Percentiles rank a stretch among this genome's conserved stretches.
Conservation (phyloP, 2,797 vertebrate species). For the Sylvia borin region DNA sequence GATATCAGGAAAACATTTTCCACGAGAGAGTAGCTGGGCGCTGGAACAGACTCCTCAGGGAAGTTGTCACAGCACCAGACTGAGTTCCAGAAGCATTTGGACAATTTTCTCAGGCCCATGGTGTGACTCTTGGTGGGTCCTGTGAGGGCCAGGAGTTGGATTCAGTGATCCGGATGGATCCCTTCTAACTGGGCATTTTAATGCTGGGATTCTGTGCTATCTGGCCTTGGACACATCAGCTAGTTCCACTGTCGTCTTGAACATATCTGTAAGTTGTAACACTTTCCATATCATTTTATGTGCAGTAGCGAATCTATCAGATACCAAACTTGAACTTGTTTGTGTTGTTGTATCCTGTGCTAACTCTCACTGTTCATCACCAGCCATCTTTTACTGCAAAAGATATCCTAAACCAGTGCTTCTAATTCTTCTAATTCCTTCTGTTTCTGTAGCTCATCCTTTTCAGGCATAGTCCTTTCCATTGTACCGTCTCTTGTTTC, state of each 20-base stretch:
- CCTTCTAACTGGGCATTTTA: neutral
- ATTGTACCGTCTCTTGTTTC: neutral
- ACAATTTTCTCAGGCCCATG: neutral
- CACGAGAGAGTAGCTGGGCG: rapidly evolving
- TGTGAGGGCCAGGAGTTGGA: neutral
- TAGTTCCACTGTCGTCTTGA: neutral
- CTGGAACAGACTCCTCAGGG: neutral
- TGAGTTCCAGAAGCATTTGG: neutral
- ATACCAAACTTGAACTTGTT: neutral
- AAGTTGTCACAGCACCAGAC: neutral
- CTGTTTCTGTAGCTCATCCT: neutral
- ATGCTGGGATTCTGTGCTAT: neutral
- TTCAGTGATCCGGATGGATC: rapidly evolving
- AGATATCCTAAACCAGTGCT: neutral
- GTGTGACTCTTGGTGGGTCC: neutral
- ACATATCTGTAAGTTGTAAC: neutral
- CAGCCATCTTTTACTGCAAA: neutral
- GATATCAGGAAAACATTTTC: neutral
- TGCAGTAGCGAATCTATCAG: neutral
- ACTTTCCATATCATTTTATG: neutral
- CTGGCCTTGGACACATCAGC: neutral
- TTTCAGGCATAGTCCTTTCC: neutral
- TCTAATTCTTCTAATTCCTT: neutral
- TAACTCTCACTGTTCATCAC: neutral
- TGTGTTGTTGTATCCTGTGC: neutral